Conservation (phyloP, 2,888 invertebrate genomes). For the Mechanitis messenoides region DNA sequence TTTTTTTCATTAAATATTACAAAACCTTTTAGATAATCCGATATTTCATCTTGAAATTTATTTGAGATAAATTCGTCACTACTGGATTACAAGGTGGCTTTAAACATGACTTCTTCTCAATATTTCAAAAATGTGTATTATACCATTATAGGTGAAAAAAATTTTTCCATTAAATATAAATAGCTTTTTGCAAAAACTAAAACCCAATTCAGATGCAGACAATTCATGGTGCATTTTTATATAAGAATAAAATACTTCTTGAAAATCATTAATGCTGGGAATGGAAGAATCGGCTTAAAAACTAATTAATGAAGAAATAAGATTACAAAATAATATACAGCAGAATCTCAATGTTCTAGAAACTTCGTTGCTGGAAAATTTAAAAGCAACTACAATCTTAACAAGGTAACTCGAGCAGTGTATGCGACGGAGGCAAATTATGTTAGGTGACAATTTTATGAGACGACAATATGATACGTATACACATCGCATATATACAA, state of each 20-base stretch:
- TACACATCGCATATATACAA: slow-evolving; percentile 1
- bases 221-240: too few species aligned
- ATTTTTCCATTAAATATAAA: too few species aligned
- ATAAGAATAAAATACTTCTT: background rate
- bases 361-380: slow-evolving; percentile 14
- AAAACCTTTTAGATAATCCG: too few species aligned
- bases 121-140: too few species aligned
- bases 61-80: too few species aligned
- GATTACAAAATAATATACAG: slow-evolving; percentile 9
- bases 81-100: too few species aligned
- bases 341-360: slow-evolving; percentile 8
- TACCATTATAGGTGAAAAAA: too few species aligned
- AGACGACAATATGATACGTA: slow-evolving; percentile 3
- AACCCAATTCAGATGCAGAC: too few species aligned
- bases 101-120: too few species aligned
- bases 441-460: slow-evolving; percentile 14
- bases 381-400: slow-evolving; percentile 18
- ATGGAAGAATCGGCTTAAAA: slow-evolving; percentile 4
- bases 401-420: slow-evolving; percentile 19
- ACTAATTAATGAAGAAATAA: slow-evolving; percentile 8
- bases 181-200: too few species aligned
- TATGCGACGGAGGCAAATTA: slow-evolving; percentile 13
- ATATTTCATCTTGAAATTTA: too few species aligned
- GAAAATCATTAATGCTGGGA: background rate
- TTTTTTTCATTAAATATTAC: too few species aligned